Evolutionary conservation across 2,888 invertebrate species (phyloP), one percentile per base, ranked within the genome.

Genomic region (Apocheima hispidaria): DNA sequence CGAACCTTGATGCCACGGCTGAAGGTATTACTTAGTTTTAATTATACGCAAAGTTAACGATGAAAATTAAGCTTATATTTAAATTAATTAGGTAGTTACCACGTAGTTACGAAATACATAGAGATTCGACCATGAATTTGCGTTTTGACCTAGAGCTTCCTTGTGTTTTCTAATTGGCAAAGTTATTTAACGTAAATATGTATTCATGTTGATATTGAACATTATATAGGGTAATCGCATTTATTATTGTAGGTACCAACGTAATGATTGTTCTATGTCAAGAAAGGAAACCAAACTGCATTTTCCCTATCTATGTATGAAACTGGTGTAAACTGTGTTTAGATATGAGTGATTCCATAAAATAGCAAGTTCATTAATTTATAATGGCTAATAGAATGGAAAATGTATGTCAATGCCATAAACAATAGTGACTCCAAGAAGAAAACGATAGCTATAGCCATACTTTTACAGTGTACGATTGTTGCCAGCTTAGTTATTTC

Each of bases 331-430:
- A n/a, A n/a, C n/a, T n/a, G n/a, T n/a, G n/a, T n/a, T n/a, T n/a
- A n/a, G n/a, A n/a, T n/a, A 33, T 30, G 35, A 48, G 33, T 14
- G 49, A 35, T 49, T 23, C 6, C 3, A 6, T 23, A 35, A 14
- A 36, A 18, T 49, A 23, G 21, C 36, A 16, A 23, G 12, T 36
- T 26, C 23, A 26, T 38, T 51, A 67, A 71, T 70, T 69, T 71
- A 62, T 64, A 65, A 2, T 23, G 23, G 5, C 2, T 23, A 23
- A 4, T 23, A 5, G 23, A 4, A 2, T n/a, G n/a, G n/a, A n/a
- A n/a, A n/a, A n/a, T n/a, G n/a, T n/a, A n/a, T n/a, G n/a, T n/a
- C n/a, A n/a, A n/a, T n/a, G n/a, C n/a, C n/a, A n/a, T n/a, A n/a
- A n/a, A n/a, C n/a, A n/a, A n/a, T n/a, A n/a, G n/a, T n/a, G n/a